Evolutionary conservation across 2,113 vertebrate species (phyloP).

Genomic region (Lycaon pictus): DNA sequence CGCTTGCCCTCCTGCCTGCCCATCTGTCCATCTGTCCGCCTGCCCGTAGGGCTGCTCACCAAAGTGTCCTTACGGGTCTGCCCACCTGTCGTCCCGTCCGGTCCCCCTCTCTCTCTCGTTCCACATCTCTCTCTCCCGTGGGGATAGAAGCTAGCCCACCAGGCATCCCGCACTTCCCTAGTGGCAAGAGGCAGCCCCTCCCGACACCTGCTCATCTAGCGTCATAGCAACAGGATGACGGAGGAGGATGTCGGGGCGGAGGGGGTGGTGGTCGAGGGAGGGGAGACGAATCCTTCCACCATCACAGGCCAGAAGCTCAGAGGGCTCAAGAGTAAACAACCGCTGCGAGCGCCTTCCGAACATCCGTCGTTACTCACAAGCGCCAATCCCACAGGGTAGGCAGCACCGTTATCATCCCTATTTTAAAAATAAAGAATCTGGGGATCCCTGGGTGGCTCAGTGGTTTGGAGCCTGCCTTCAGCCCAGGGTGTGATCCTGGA

Average conservation of each 20-base stretch:
- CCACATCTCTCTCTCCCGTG: background rate
- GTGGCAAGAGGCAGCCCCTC: background rate
- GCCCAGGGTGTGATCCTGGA: no score
- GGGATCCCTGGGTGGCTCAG: no score
- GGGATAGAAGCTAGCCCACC: conserved; percentile 28
- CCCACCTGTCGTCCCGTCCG: background rate
- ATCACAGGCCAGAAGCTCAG: background rate
- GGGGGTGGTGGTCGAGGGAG: background rate
- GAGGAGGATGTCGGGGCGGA: background rate
- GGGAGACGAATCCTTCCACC: background rate
- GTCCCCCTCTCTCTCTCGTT: background rate
- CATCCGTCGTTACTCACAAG: background rate
- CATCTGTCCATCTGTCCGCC: background rate
- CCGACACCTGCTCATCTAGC: background rate
- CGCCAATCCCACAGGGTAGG: background rate
- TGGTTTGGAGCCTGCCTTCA: no score
- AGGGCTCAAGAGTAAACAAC: background rate
- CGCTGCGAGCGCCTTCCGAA: background rate
- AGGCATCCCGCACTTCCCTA: background rate
- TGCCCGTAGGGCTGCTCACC: background rate
- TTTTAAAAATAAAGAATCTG: background rate
- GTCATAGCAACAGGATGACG: conserved; percentile 66
- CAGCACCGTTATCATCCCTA: background rate
- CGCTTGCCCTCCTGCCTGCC: background rate
- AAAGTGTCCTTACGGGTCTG: background rate